Conservation (phyloP, 1,140 invertebrate genomes). For the Mycetomoellerius zeteki region DNA sequence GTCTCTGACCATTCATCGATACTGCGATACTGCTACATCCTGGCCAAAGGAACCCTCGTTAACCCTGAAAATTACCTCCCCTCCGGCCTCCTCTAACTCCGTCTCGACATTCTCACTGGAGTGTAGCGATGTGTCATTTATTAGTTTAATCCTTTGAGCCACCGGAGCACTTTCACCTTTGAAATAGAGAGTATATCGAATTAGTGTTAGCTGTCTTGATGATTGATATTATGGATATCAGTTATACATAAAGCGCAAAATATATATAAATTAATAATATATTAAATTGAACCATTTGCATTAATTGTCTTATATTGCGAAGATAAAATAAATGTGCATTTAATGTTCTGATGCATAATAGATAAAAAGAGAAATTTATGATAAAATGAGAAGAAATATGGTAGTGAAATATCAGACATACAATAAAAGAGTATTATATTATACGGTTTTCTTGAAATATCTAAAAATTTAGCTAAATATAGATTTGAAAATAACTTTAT, state of each 20-base stretch:
- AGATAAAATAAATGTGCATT: background rate
- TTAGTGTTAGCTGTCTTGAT: background rate
- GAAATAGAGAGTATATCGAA: background rate
- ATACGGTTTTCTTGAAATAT: background rate
- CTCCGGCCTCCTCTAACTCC: background rate
- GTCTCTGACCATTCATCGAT: constrained; percentile 66
- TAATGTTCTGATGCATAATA: background rate
- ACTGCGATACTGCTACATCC: constrained; percentile 35
- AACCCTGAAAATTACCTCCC: constrained; percentile 41
- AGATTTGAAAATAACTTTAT: no score
- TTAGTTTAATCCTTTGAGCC: constrained; percentile 17
- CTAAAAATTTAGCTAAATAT: no score
- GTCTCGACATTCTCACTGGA: background rate
- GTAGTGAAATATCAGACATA: background rate
- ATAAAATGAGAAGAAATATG: background rate
- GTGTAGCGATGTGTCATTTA: constrained; percentile 20
- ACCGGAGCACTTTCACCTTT: background rate
- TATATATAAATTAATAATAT: constrained; percentile 8
- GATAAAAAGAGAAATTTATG: background rate
- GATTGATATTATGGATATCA: background rate
- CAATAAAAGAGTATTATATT: background rate
- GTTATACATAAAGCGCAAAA: background rate
- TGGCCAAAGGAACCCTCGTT: constrained; percentile 56
- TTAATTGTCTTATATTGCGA: background rate
- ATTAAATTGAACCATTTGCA: background rate